These are phyloP conservation scores for Athripsodes cinereus DNA, from an alignment of 2,888 invertebrate genomes.

Conservation along the genomic window DNA sequence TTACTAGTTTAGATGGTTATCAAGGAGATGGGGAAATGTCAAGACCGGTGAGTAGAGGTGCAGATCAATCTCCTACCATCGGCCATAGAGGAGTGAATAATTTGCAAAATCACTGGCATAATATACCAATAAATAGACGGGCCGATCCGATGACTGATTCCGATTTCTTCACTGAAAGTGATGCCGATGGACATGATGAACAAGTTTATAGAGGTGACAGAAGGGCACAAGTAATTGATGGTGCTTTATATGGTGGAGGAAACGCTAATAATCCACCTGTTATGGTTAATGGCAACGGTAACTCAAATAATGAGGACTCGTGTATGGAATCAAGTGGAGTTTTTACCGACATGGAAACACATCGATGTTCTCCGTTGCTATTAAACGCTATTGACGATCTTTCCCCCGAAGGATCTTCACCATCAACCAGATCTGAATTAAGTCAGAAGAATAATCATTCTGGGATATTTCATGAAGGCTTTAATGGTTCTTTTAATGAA, in stretches of 20 bases:
- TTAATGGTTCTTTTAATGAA: slow-evolving; percentile 20
- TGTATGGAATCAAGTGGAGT: slow-evolving; percentile 87
- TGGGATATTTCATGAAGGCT: slow-evolving; percentile 19
- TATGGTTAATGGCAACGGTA: slow-evolving; percentile 45
- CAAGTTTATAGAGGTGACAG: slow-evolving; percentile 65
- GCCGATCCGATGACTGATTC: slow-evolving; percentile 88
- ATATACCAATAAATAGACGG: slow-evolving; percentile 58
- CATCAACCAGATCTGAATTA: slow-evolving; percentile 49
- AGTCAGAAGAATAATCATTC: slow-evolving; percentile 42
- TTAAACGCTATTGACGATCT: slow-evolving; percentile 59
- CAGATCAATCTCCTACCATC: slow-evolving; percentile 64
- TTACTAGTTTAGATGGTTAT: slow-evolving; percentile 88
- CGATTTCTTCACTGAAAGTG: slow-evolving; percentile 86
- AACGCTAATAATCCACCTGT: slow-evolving; percentile 52
- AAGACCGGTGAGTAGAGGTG: slow-evolving; percentile 74
- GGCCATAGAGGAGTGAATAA: slow-evolving; percentile 48
- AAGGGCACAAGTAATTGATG: slow-evolving; percentile 80
- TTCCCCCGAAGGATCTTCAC: slow-evolving; percentile 60
- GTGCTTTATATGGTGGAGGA: slow-evolving; percentile 77
- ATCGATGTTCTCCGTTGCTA: slow-evolving; percentile 46
- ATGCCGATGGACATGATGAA: slow-evolving; percentile 79
- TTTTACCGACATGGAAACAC: slow-evolving; percentile 79
- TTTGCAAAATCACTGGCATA: slow-evolving; percentile 52
- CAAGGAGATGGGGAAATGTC: slow-evolving; percentile 91
- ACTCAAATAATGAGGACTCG: slow-evolving; percentile 54